A percentile compares a stretch with the other conserved stretches of the same genome.
phyloP scores from a whole-genome alignment of 1,140 invertebrate genomes.

The Potamilus streckersoni region DNA sequence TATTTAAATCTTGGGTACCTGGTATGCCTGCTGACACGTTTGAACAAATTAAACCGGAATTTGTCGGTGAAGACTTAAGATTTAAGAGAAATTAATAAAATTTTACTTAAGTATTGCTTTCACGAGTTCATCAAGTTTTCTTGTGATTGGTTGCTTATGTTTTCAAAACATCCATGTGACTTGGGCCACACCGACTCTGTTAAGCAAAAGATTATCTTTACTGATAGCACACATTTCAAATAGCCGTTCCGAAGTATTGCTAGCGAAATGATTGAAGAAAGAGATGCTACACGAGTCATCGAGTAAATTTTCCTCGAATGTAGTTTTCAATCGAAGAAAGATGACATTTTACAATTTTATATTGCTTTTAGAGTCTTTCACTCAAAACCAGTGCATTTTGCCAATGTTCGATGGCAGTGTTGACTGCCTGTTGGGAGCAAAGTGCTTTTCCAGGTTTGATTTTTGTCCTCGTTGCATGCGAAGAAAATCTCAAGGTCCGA shows the following conservation, averaged over 20 bases:
- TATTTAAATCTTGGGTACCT: background rate
- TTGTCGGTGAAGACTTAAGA: background rate
- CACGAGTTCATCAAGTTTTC: too few species aligned
- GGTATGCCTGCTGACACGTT: too few species aligned
- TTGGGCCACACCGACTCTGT: background rate
- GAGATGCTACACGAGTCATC: slow-evolving; percentile 42
- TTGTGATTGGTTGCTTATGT: too few species aligned
- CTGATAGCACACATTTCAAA: background rate
- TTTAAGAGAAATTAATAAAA: background rate
- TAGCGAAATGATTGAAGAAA: background rate
- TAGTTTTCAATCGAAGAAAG: slow-evolving; percentile 68
- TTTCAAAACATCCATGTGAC: background rate
- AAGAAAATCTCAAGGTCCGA: background rate
- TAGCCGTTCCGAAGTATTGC: background rate
- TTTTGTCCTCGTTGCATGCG: background rate
- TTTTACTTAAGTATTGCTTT: too few species aligned
- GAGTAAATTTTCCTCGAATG: slow-evolving; percentile 69
- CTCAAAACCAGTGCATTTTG: background rate
- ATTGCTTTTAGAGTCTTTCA: slow-evolving; percentile 66
- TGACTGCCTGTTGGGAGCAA: slow-evolving; percentile 41
- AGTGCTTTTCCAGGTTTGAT: slow-evolving; percentile 58
- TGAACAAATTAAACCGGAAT: background rate
- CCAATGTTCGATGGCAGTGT: slow-evolving; percentile 32
- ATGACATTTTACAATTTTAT: slow-evolving; percentile 68
- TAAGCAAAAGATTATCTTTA: background rate